phyloP scores from a whole-genome alignment of 2,888 invertebrate genomes.

The Atrina japonica region DNA sequence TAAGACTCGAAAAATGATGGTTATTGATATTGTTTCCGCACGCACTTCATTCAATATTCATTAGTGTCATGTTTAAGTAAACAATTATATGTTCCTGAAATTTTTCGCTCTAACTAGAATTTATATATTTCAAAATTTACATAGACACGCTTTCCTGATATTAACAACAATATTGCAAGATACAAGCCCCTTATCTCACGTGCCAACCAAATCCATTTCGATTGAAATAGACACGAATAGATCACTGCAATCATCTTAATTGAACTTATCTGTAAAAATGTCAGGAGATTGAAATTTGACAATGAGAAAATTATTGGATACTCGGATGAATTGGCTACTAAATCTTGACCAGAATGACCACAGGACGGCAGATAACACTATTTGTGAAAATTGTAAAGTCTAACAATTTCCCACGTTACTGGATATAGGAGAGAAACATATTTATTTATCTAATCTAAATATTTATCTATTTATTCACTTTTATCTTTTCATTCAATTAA shows the following conservation, averaged over 20 bases:
- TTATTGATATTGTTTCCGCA: too few species aligned
- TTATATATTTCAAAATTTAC: constrained; percentile 24
- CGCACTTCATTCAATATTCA: constrained; percentile 9
- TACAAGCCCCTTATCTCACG: constrained; percentile 12
- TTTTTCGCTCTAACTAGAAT: constrained; percentile 22
- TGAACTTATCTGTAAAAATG: neutral
- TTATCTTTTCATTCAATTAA: too few species aligned
- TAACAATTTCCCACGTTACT: too few species aligned
- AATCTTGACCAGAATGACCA: too few species aligned
- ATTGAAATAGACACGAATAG: constrained; percentile 19
- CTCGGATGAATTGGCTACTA: too few species aligned
- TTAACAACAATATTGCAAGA: constrained; percentile 1
- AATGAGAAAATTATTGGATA: too few species aligned
- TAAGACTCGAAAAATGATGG: too few species aligned
- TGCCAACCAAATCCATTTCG: constrained; percentile 9
- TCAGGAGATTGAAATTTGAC: neutral
- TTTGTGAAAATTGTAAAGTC: too few species aligned
- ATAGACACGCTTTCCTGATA: constrained; percentile 12
- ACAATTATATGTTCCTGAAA: constrained; percentile 9
- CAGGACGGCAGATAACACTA: too few species aligned
- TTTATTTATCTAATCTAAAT: too few species aligned
- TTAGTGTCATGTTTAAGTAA: constrained; percentile 17
- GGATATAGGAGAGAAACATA: too few species aligned
- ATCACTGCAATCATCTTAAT: constrained; percentile 15
- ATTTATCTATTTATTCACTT: too few species aligned